Evolutionary conservation across 2,888 invertebrate genomes (phyloP).

Genomic region (Argynnis bischoffii): DNA sequence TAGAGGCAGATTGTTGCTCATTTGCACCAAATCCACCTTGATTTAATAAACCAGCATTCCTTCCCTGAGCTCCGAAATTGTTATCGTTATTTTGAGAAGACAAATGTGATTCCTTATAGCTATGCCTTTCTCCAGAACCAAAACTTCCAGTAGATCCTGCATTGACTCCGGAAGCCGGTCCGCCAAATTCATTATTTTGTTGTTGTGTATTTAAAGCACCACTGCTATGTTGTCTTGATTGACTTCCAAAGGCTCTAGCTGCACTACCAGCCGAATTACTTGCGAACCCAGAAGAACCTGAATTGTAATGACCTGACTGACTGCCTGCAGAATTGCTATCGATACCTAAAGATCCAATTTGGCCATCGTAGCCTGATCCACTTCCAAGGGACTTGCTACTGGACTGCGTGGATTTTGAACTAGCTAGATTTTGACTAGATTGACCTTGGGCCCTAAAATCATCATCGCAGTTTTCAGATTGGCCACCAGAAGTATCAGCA

Average conservation of each 20-base stretch:
- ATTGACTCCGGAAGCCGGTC: not conserved
- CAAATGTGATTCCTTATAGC: not conserved
- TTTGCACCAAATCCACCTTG: not conserved
- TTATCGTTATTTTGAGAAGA: not conserved
- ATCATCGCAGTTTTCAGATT: slow-evolving; percentile 22
- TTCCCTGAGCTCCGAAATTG: not conserved
- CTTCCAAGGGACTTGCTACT: slow-evolving; percentile 4
- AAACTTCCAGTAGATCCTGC: not conserved
- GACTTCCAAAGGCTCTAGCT: slow-evolving; percentile 16
- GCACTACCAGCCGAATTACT: slow-evolving; percentile 4
- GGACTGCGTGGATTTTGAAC: not conserved
- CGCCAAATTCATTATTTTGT: slow-evolving; percentile 16
- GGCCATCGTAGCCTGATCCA: slow-evolving; percentile 26
- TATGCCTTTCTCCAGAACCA: not conserved
- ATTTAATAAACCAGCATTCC: not conserved
- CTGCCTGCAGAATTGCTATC: slow-evolving; percentile 19
- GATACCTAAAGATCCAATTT: slow-evolving; percentile 5
- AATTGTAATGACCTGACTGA: not conserved
- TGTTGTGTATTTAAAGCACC: slow-evolving; percentile 6
- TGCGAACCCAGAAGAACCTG: not conserved
- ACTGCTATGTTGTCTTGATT: slow-evolving; percentile 23
- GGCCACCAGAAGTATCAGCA: slow-evolving; percentile 19
- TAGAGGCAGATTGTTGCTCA: not conserved
- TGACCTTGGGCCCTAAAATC: slow-evolving; percentile 1
- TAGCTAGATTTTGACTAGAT: slow-evolving; percentile 7